Evolutionary conservation across 1,140 invertebrate species (phyloP), one percentile per base, ranked within the genome.

Genomic region (Musca domestica): DNA sequence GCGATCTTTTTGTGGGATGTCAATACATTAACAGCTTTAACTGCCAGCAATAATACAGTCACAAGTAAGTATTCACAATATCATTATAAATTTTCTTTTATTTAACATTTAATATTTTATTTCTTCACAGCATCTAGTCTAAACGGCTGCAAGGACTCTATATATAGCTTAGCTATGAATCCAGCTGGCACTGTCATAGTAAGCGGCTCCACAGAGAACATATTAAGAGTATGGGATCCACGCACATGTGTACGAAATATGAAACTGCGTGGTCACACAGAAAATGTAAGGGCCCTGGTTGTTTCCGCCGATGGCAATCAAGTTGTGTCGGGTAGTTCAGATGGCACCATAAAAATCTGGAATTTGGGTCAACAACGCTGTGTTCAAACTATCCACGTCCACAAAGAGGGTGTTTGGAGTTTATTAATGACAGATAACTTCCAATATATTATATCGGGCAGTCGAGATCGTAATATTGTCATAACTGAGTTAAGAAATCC

Each of bases 1-100:
- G 92, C 94, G 5, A 99, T 99, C 72, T 99, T 98, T 81, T 83
- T 99, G 51, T 99, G 98, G 98, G 98, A 99, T 87, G 96, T 99
- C 17, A 98, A 98, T 81, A 99, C 96, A 6, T 86, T 99, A 25
- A 99, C 96, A 17, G 96, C 96, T 30, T 84, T 99, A 48, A 99
- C 96, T 51, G 95, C 97, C 14, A 96, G 94, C 73, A 99, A 99
- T 81, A 99, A 99, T 81, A 99, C 96, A 56, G 97, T 99, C 15
- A 99, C 97, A 73, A 99, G 93, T 95, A 87, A 85, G 86, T 83
- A 19, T 30, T 10, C 20, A n/a, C 47, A 2, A 49, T 56, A 54
- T 61, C 68, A 46, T 48, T 23, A 51, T 69, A 67, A 22, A n/a
- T n/a, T n/a, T n/a, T n/a, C 2, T 17, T 1, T 48, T 15, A 58